Evolutionary conservation across 2,113 vertebrate species (phyloP).

Genomic region (Ascaphus truei): DNA sequence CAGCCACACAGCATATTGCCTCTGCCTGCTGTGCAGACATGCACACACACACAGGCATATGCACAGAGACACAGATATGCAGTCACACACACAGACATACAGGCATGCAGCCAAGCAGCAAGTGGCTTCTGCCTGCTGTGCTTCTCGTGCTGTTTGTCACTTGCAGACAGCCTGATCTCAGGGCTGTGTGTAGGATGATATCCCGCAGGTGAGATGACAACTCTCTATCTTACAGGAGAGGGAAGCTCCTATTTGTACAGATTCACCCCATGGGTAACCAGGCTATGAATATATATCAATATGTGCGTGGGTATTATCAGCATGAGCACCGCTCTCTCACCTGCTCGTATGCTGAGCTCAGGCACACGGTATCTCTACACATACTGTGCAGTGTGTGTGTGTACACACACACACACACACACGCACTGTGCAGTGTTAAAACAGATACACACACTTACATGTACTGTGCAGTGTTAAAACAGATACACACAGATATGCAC

Average conservation of each 20-base stretch:
- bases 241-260: not conserved
- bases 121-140: no score
- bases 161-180: not conserved
- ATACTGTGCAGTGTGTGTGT: not conserved
- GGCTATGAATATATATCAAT: not conserved
- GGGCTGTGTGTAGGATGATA: not conserved
- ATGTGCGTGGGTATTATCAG: no score
- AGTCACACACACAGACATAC: not conserved
- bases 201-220: not conserved
- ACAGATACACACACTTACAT: not conserved
- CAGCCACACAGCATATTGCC: no score
- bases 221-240: not conserved
- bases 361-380: not conserved
- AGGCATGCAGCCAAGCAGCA: not conserved
- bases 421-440: not conserved
- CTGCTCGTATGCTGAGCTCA: not conserved
- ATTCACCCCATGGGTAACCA: not conserved
- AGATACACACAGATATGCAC: not conserved
- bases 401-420: not conserved
- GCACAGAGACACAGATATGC: not conserved
- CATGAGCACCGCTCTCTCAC: not conserved
- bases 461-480: not conserved
- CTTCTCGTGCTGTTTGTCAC: no score
- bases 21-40: no score
- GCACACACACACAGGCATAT: no score